Conservation (phyloP, 1,140 invertebrate species). For the Pachypeltis micranthus region DNA sequence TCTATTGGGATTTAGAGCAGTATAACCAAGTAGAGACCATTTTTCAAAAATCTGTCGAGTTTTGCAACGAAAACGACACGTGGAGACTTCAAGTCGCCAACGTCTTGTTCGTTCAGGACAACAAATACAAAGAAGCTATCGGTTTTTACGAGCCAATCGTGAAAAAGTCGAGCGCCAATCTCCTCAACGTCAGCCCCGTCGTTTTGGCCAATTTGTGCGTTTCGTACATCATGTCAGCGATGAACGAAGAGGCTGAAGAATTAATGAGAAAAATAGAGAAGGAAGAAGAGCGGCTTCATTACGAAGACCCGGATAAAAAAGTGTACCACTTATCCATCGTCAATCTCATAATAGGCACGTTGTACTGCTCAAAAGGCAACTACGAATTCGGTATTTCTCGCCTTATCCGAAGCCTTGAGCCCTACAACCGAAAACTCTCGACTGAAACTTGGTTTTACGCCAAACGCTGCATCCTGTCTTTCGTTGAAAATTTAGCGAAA, state of each 20-base stretch:
- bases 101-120: slow-evolving; percentile 98
- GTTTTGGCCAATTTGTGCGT: slow-evolving; percentile 97
- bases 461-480: slow-evolving; percentile 85
- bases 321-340: slow-evolving; percentile 96
- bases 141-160: slow-evolving; percentile 98
- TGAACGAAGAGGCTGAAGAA: slow-evolving; percentile 98
- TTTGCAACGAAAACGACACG: slow-evolving; percentile 91
- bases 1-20: slow-evolving; percentile 96
- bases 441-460: slow-evolving; percentile 93
- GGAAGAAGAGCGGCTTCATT: slow-evolving; percentile 86
- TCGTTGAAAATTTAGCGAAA: slow-evolving; percentile 84
- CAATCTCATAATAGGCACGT: slow-evolving; percentile 94
- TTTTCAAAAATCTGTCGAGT: slow-evolving; percentile 92
- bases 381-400: slow-evolving; percentile 98
- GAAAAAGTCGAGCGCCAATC: slow-evolving; percentile 91
- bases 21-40: slow-evolving; percentile 90
- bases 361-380: slow-evolving; percentile 98
- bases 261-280: slow-evolving; percentile 98
- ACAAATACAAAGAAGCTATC: slow-evolving; percentile 95
- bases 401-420: slow-evolving; percentile 92
- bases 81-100: slow-evolving; percentile 98
- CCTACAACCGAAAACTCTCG: slow-evolving; percentile 88
- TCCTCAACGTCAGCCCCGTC: slow-evolving; percentile 88
- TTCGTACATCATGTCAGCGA: slow-evolving; percentile 97
- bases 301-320: slow-evolving; percentile 90